Evolutionary conservation across 92 coral and sea anemone species (phyloP).

Genomic region (Siderastrea radians): DNA sequence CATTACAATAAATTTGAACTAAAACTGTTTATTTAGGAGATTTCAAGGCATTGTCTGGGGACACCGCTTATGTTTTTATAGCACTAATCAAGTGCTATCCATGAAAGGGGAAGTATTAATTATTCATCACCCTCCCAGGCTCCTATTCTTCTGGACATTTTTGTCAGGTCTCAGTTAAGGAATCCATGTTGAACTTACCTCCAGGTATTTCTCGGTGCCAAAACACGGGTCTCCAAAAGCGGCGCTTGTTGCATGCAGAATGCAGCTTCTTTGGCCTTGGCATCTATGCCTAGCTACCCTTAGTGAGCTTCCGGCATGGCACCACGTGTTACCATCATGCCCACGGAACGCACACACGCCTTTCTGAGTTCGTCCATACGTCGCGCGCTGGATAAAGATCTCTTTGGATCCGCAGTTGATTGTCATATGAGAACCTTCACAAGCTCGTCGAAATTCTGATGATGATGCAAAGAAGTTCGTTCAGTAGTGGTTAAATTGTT

Average conservation of each 20-base stretch:
- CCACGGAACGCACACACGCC: neutral
- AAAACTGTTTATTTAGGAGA: too few relatives aligned
- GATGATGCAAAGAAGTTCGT: too few relatives aligned
- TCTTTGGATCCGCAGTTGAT: neutral
- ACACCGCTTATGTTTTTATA: too few relatives aligned
- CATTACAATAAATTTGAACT: too few relatives aligned
- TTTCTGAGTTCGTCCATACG: neutral
- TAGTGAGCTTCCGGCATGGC: neutral
- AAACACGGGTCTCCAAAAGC: conserved; percentile 26
- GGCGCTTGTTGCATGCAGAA: neutral
- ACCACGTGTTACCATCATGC: neutral
- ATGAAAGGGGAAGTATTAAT: too few relatives aligned
- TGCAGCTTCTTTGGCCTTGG: neutral
- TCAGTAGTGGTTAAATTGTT: too few relatives aligned
- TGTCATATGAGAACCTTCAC: neutral
- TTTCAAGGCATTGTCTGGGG: too few relatives aligned
- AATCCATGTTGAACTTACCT: neutral
- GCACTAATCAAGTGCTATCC: too few relatives aligned
- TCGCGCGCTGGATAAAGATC: neutral
- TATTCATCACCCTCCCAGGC: neutral
- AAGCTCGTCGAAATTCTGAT: neutral
- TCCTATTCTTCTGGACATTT: neutral
- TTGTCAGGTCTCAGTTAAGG: neutral
- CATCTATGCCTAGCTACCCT: neutral
- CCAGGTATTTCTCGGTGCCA: conserved; percentile 6